Evolutionary conservation across 2,113 vertebrate species (phyloP).

Genomic region (Onychostoma macrolepis): DNA sequence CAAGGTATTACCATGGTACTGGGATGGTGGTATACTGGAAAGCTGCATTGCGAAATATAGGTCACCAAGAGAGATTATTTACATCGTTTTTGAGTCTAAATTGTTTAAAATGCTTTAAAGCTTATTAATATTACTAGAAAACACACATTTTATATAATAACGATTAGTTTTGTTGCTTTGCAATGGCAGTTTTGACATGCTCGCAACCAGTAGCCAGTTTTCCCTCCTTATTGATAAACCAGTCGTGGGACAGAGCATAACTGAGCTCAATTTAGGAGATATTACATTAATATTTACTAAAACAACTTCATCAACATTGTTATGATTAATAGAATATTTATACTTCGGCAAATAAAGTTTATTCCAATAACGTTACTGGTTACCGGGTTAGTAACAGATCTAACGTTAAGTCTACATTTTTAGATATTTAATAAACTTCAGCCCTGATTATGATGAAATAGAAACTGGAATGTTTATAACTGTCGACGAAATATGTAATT

Average conservation of each 20-base stretch:
- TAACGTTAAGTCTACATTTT: not conserved
- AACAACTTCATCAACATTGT: no score
- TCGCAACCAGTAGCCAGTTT: conserved; percentile 70
- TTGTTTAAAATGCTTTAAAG: not conserved
- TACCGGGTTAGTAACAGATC: not conserved
- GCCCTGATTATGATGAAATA: not conserved
- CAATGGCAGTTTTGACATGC: not conserved
- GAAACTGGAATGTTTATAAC: not conserved
- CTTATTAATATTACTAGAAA: not conserved
- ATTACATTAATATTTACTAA: not conserved
- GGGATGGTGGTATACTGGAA: no score
- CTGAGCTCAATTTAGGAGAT: not conserved
- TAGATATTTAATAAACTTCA: not conserved
- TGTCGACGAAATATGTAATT: not conserved
- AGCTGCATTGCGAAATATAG: not conserved
- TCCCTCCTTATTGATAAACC: conserved; percentile 69
- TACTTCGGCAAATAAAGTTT: no score
- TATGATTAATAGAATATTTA: not conserved
- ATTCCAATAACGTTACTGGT: not conserved
- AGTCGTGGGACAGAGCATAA: not conserved
- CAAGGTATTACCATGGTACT: not conserved
- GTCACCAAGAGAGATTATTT: not conserved
- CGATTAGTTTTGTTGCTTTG: not conserved
- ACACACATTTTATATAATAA: not conserved
- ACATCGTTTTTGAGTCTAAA: not conserved